Conservation (phyloP, 2,888 invertebrate genomes). For the Synanthedon vespiformis region DNA sequence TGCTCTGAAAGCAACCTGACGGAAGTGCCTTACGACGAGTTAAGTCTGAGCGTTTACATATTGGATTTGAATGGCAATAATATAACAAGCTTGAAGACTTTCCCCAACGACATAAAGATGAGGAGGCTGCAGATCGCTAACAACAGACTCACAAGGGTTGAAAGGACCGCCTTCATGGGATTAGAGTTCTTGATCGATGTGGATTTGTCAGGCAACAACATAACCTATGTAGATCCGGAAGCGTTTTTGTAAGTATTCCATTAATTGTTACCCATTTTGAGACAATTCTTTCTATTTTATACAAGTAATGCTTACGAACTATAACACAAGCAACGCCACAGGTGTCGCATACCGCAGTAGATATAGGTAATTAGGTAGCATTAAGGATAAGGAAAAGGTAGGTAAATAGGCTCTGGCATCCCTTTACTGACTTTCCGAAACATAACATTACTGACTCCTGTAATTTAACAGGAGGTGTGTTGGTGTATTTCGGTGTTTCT, state of each 20-base stretch:
- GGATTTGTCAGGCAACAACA: slow-evolving; percentile 76
- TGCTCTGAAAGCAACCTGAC: slow-evolving; percentile 81
- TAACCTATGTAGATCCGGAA: slow-evolving; percentile 74
- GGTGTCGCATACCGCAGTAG: no score
- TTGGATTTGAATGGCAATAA: slow-evolving; percentile 79
- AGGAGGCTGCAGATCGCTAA: slow-evolving; percentile 77
- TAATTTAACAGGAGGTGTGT: no score
- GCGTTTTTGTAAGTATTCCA: slow-evolving; percentile 71
- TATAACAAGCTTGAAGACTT: slow-evolving; percentile 69
- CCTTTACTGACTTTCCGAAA: no score
- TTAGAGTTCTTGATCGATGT: slow-evolving; percentile 77
- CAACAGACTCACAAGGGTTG: slow-evolving; percentile 72
- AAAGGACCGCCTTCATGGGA: slow-evolving; percentile 73
- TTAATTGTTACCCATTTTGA: not conserved
- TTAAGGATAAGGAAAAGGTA: no score
- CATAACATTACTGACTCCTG: no score
- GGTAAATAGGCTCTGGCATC: no score
- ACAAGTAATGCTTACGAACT: no score
- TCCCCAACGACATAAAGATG: slow-evolving; percentile 77
- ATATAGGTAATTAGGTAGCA: no score
- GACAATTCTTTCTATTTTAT: no score
- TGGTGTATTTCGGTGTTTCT: no score
- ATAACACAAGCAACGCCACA: no score
- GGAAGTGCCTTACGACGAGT: slow-evolving; percentile 75
- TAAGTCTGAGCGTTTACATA: slow-evolving; percentile 77